These are phyloP conservation scores for Apodemus agrarius DNA, from an alignment of 2,797 vertebrate species.

Conservation along the genomic window DNA sequence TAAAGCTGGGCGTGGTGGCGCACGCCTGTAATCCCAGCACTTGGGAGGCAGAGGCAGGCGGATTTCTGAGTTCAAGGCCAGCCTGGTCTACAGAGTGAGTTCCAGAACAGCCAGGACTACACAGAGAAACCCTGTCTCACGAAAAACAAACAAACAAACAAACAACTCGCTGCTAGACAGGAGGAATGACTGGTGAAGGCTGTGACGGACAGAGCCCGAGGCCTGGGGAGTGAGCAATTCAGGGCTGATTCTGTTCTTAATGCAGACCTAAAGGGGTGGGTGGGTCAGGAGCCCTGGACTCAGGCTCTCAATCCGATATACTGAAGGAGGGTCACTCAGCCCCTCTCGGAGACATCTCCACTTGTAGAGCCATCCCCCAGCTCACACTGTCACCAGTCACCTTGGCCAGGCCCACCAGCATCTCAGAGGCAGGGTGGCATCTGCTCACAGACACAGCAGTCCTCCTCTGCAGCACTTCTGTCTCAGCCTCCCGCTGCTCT, in stretches of 20 bases:
- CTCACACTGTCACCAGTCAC: not conserved
- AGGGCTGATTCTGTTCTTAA: not conserved
- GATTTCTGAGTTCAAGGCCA: no score
- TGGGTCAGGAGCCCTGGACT: not conserved
- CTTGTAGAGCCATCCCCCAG: not conserved
- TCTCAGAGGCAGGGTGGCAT: not conserved
- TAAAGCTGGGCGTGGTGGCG: no score
- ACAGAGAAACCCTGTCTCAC: no score
- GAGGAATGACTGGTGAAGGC: not conserved
- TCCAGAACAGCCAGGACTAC: no score
- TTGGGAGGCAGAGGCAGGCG: no score
- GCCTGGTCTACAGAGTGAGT: no score
- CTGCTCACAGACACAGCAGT: not conserved
- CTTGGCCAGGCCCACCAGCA: not conserved
- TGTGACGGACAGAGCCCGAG: not conserved
- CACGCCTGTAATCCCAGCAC: no score
- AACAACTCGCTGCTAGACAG: no score
- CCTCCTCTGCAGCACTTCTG: not conserved
- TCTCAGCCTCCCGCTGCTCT: not conserved
- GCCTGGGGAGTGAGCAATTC: not conserved
- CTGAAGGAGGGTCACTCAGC: not conserved
- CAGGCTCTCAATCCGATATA: not conserved
- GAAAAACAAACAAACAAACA: no score
- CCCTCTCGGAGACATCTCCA: not conserved
- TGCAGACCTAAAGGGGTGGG: not conserved